A percentile compares a stretch with the other conserved stretches of the same genome.
Evolutionary conservation across 2,888 invertebrate genomes (phyloP).

Genomic region (Pseudococcus viburni): DNA sequence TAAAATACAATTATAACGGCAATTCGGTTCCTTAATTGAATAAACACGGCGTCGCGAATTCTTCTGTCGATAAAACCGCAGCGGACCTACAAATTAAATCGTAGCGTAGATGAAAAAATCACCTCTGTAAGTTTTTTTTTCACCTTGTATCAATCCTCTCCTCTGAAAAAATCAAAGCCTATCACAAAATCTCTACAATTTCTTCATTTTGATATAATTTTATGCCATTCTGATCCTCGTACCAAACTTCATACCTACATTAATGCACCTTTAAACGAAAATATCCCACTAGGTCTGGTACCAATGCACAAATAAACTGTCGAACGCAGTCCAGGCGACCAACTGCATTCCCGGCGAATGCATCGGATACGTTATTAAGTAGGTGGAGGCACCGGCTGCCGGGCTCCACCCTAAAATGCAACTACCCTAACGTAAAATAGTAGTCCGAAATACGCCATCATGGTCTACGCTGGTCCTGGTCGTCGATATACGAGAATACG

Average conservation of each 20-base stretch:
- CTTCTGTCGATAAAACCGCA: neutral
- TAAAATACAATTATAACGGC: constrained; percentile 14
- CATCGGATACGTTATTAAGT: constrained; percentile 55
- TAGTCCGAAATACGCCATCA: constrained; percentile 60
- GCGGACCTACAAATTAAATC: too few relatives aligned
- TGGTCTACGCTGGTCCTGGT: constrained; percentile 22
- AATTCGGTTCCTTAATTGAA: constrained; percentile 14
- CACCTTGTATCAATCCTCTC: too few relatives aligned
- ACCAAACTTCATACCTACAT: too few relatives aligned
- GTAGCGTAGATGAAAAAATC: too few relatives aligned
- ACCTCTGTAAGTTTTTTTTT: too few relatives aligned
- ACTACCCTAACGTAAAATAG: constrained; percentile 60
- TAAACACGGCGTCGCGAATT: neutral
- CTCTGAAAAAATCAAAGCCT: too few relatives aligned
- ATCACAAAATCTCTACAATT: too few relatives aligned
- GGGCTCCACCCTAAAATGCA: constrained; percentile 64
- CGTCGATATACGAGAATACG: constrained; percentile 26
- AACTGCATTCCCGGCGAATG: constrained; percentile 30
- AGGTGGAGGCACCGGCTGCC: constrained; percentile 60
- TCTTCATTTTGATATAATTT: too few relatives aligned
- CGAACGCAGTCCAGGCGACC: neutral
- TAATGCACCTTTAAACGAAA: too few relatives aligned
- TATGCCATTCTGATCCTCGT: too few relatives aligned
- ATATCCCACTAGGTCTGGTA: neutral
- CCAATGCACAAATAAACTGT: constrained; percentile 14